These are phyloP conservation scores for Drosophila yakuba DNA, from an alignment of 1,140 invertebrate genomes.

Conservation along the genomic window DNA sequence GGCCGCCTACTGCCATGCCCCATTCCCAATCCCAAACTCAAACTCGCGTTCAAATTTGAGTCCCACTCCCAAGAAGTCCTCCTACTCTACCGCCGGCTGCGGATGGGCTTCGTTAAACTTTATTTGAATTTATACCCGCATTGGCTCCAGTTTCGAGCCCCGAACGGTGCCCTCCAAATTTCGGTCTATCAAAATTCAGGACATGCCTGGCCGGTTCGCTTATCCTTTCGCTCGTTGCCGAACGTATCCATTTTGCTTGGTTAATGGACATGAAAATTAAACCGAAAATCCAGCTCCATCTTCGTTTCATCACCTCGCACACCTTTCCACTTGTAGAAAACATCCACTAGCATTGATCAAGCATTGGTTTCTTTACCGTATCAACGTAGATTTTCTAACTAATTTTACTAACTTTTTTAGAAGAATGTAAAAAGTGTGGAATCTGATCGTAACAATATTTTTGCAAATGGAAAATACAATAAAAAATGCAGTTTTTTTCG, in stretches of 20 bases:
- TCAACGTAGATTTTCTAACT: too few species aligned
- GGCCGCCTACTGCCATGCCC: constrained; percentile 63
- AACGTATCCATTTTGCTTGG: constrained; percentile 72
- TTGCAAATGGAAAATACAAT: too few species aligned
- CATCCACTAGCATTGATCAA: background rate
- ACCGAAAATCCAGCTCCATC: constrained; percentile 16
- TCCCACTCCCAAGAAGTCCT: constrained; percentile 14
- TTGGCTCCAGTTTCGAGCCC: constrained; percentile 62
- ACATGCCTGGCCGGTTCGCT: constrained; percentile 50
- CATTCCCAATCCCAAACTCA: constrained; percentile 21
- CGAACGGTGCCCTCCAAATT: too few species aligned
- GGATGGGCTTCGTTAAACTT: constrained; percentile 82
- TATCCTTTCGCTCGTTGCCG: constrained; percentile 69
- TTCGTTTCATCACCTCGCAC: constrained; percentile 8
- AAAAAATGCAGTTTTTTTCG: background rate
- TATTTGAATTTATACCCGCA: constrained; percentile 76
- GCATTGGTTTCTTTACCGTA: too few species aligned
- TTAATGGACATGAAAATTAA: constrained; percentile 85
- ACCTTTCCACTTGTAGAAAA: constrained; percentile 20
- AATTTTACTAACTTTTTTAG: too few species aligned
- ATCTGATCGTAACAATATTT: too few species aligned
- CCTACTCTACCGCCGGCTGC: constrained; percentile 1
- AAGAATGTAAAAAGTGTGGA: too few species aligned
- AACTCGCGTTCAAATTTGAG: background rate
- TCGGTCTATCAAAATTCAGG: constrained; percentile 57